Evolutionary conservation across 2,797 vertebrate species (phyloP).

Genomic region (Acanthurus tractus): DNA sequence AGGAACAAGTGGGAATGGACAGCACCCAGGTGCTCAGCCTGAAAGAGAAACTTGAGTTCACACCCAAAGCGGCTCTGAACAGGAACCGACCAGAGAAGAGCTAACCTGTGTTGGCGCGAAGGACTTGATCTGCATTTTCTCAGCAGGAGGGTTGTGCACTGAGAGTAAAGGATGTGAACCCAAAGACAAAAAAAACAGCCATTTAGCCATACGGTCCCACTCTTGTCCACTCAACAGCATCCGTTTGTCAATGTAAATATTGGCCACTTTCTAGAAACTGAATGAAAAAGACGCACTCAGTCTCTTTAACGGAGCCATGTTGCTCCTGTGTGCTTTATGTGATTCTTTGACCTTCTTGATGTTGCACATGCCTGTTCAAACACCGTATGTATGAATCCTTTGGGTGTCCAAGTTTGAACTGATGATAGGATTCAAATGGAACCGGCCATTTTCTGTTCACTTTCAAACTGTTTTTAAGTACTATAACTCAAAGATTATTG

Average conservation of each 20-base stretch:
- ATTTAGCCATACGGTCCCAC: background rate
- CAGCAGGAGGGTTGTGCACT: background rate
- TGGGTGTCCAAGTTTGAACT: conserved; percentile 18
- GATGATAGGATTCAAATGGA: conserved; percentile 16
- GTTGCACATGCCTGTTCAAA: conserved; percentile 8
- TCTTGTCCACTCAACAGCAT: background rate
- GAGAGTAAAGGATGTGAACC: background rate
- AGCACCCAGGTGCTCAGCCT: conserved; percentile 94
- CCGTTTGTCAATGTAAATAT: conserved; percentile 1
- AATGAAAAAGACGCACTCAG: background rate
- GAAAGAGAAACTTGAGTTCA: conserved; percentile 95
- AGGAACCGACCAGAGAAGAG: conserved; percentile 94
- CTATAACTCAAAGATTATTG: background rate
- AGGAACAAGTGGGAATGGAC: conserved; percentile 91
- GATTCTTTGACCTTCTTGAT: conserved; percentile 13
- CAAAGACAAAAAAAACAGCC: conserved; percentile 1
- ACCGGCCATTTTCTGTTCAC: conserved; percentile 7
- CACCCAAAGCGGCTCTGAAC: conserved; percentile 94
- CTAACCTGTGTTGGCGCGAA: conserved; percentile 60
- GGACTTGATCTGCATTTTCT: conserved; percentile 29
- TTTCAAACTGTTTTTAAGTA: conserved; percentile 16
- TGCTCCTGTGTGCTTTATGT: conserved; percentile 8
- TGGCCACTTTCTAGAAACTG: conserved; percentile 10
- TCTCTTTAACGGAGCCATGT: conserved; percentile 3
- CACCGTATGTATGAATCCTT: background rate